Evolutionary conservation across 2,113 vertebrate species (phyloP), one percentile per base, ranked within the genome.

Genomic region (Limnothrissa miodon): DNA sequence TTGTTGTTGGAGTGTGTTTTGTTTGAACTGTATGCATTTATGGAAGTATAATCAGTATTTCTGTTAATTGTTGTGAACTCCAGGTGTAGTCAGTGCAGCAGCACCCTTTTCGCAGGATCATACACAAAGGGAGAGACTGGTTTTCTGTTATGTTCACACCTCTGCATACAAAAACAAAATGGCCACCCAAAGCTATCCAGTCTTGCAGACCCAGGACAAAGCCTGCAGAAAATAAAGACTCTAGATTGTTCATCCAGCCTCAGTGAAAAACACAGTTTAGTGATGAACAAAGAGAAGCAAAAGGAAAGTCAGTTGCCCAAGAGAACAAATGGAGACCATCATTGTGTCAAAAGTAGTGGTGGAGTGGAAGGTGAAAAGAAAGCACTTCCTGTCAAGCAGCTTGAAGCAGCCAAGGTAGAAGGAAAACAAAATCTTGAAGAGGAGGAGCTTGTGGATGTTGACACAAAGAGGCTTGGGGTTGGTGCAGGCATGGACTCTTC

Each of bases 61-160:
- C 0, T 10, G 42, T 7, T 10, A 25, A n/a, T n/a, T 39, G 92
- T 11, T 86, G 44, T 62, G 2, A 91, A 53, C 86, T 88, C 39
- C 93, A 98, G 97, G 88, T 97, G 97, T 90, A 95, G 88, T 84
- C 91, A 95, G 81, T 98, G 97, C 83, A 93, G 88, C 88, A 93
- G 95, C 89, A 95, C 93, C 0, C 92, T 97, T 42, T 90, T 97
- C 19, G 93, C 95, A 0, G 95, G 94, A 2, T 95, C 94, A 0
- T 97, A 96, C 89, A 92, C 81, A 53, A 90, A 85, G 0, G 95
- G 95, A 5, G 81, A 95, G 48, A 85, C 86, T 0, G 93, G 94
- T 79, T 95, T 93, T 36, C 94, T 97, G 6, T 91, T 96, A 84
- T 97, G 97, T 82, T 90, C 78, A 0, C 93, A 95, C 23, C 96